These are phyloP conservation scores for Nineta flava DNA, from an alignment of 2,888 invertebrate species.

Conservation along the genomic window DNA sequence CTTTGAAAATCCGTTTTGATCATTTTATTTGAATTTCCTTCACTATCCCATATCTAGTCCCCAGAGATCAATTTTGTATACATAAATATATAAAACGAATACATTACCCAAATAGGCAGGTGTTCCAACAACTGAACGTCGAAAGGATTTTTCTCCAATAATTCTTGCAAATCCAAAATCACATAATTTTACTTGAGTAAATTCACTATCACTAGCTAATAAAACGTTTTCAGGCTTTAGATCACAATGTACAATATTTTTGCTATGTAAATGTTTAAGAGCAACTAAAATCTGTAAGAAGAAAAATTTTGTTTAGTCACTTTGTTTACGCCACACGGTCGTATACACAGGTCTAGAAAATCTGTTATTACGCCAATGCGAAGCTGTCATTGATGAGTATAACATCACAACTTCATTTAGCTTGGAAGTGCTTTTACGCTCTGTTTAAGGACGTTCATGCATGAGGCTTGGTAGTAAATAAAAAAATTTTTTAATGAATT, in stretches of 20 bases:
- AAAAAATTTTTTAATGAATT: too few species aligned
- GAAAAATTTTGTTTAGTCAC: constrained; percentile 2
- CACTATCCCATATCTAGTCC: too few species aligned
- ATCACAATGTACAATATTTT: constrained; percentile 98
- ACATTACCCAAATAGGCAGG: constrained; percentile 93
- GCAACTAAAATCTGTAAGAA: constrained; percentile 76
- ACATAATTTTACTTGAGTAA: constrained; percentile 96
- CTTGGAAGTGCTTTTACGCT: too few species aligned
- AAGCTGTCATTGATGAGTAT: too few species aligned
- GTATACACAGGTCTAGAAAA: constrained; percentile 1
- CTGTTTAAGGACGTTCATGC: too few species aligned
- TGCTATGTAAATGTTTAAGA: constrained; percentile 90
- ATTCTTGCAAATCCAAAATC: constrained; percentile 99
- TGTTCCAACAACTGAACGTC: constrained; percentile 95
- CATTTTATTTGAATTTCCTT: too few species aligned
- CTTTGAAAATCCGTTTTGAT: too few species aligned
- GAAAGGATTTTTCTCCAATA: constrained; percentile 96
- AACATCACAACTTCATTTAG: too few species aligned
- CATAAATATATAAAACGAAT: too few species aligned
- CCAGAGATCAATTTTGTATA: too few species aligned
- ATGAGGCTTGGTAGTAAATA: too few species aligned
- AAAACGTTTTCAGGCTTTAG: constrained; percentile 96
- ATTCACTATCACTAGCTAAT: constrained; percentile 83
- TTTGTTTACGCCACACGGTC: not conserved
- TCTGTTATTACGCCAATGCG: too few species aligned